These are phyloP conservation scores for Benitochromis conjunctus DNA, from an alignment of 2,113 vertebrate genomes.

Conservation along the genomic window DNA sequence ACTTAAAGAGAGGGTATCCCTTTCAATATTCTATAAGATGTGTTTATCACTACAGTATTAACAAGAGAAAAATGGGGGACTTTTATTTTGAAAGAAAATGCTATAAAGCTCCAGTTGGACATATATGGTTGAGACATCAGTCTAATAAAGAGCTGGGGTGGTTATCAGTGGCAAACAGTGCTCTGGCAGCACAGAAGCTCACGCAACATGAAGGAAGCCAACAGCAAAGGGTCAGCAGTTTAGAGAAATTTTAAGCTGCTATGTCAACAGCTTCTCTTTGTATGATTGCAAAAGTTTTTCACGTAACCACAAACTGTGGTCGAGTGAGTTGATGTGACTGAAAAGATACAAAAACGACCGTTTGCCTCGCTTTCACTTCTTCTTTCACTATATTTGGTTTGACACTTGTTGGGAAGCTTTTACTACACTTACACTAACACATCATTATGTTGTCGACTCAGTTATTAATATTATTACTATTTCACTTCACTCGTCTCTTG, in stretches of 20 bases:
- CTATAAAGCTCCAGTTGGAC: not conserved
- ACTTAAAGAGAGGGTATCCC: not conserved
- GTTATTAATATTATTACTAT: not conserved
- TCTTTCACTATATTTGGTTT: not conserved
- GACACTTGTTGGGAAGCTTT: not conserved
- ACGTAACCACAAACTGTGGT: not conserved
- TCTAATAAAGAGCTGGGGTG: not conserved
- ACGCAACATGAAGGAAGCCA: not conserved
- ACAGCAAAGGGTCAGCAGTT: not conserved
- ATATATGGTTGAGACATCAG: no score
- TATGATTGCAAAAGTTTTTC: not conserved
- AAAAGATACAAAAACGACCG: not conserved
- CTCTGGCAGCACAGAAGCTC: accelerated
- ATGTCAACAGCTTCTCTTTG: not conserved
- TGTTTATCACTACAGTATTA: accelerated
- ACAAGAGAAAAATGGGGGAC: not conserved
- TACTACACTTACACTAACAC: not conserved
- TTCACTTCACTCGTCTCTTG: not conserved
- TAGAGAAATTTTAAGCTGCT: not conserved
- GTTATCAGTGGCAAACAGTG: not conserved
- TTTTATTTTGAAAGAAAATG: not conserved
- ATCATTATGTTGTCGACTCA: not conserved
- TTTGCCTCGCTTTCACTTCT: not conserved
- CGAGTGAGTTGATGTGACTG: accelerated
- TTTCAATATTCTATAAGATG: not conserved